Conservation (phyloP, 2,888 invertebrate species). For the Troilus luridus region DNA sequence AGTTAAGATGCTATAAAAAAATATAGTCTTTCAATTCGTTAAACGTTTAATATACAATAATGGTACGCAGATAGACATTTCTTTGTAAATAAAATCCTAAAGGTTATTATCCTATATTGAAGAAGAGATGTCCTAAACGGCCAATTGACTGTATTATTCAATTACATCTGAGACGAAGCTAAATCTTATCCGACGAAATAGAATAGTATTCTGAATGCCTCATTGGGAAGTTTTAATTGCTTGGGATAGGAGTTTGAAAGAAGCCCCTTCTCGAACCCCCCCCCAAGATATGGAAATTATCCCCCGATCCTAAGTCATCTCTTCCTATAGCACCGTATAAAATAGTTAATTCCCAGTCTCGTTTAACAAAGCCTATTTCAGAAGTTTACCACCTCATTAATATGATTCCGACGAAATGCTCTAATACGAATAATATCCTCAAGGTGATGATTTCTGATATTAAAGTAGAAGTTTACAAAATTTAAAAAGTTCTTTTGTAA, state of each 20-base stretch:
- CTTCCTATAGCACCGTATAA: neutral
- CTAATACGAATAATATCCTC: too few relatives aligned
- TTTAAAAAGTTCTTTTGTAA: too few relatives aligned
- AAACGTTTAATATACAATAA: neutral
- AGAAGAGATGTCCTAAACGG: neutral
- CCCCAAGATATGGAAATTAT: neutral
- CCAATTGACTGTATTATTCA: neutral
- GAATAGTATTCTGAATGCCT: conserved; percentile 21
- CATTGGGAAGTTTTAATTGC: conserved; percentile 34
- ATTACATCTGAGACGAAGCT: conserved; percentile 14
- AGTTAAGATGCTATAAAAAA: too few relatives aligned
- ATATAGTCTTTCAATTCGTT: too few relatives aligned
- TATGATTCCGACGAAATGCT: too few relatives aligned
- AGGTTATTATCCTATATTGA: neutral
- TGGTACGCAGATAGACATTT: neutral
- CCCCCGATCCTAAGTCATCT: neutral
- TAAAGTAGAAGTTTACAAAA: too few relatives aligned
- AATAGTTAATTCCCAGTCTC: neutral
- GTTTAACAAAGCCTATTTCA: neutral
- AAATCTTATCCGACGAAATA: neutral
- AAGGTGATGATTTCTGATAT: too few relatives aligned
- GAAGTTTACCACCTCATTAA: neutral
- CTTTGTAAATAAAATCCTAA: neutral
- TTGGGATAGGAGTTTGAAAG: neutral
- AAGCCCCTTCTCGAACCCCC: neutral